A percentile compares a stretch with the other conserved stretches of the same genome.
Evolutionary conservation across 2,888 invertebrate genomes (phyloP).

Genomic region (Heteromyza rotundicornis): DNA sequence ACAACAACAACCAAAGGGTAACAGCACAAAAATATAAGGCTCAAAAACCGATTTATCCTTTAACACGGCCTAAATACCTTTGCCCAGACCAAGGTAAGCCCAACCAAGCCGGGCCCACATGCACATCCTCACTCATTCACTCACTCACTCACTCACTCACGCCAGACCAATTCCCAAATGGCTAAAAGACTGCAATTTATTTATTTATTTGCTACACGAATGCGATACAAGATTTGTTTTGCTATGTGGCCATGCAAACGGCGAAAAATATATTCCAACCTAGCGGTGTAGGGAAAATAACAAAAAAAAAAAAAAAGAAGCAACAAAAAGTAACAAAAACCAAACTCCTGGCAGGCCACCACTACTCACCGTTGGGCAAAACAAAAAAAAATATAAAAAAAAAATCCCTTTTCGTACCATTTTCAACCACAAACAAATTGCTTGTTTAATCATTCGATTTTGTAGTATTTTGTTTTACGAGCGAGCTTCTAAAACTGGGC

Average conservation of each 20-base stretch:
- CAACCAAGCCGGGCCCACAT: neutral
- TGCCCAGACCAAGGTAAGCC: neutral
- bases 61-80: constrained; percentile 9
- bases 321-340: neutral
- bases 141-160: too few species aligned
- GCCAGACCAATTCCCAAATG: neutral
- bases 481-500: neutral
- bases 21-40: neutral
- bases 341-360: neutral
- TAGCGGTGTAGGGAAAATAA: too few species aligned
- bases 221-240: too few species aligned
- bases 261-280: too few species aligned
- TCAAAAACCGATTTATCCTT: constrained; percentile 22
- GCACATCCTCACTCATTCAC: too few species aligned
- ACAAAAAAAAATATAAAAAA: neutral
- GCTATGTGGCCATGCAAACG: constrained; percentile 1
- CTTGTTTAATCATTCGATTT: constrained; percentile 2
- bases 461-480: neutral
- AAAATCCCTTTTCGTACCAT: neutral
- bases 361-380: neutral
- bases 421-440: neutral
- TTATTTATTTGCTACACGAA: constrained; percentile 23
- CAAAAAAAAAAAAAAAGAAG: neutral
- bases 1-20: neutral
- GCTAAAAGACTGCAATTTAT: constrained; percentile 20